Evolutionary conservation across 2,113 vertebrate genomes (phyloP).

Genomic region (Neogale vison): DNA sequence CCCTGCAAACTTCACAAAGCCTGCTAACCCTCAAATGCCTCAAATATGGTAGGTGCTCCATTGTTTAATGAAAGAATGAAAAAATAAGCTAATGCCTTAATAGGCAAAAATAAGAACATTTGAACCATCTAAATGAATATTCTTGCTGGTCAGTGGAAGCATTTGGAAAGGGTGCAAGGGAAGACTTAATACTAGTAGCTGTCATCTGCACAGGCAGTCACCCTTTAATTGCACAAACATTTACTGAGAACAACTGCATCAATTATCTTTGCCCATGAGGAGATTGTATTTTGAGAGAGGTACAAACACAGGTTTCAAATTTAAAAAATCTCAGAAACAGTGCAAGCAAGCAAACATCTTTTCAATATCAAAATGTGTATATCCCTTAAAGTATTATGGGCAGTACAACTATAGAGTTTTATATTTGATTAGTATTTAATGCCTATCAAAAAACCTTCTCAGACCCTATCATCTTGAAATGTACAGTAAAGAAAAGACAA

Average conservation of each 20-base stretch:
- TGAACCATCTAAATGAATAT: conserved; percentile 3
- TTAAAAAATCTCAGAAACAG: neutral
- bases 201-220: neutral
- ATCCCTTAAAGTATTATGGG: neutral
- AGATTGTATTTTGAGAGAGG: neutral
- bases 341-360: neutral
- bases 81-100: neutral
- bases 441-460: neutral
- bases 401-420: neutral
- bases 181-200: neutral
- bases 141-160: neutral
- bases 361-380: neutral
- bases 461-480: neutral
- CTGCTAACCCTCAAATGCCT: neutral
- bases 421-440: neutral
- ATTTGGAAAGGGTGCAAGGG: neutral
- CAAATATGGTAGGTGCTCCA: neutral
- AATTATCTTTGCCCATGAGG: neutral
- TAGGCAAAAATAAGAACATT: neutral
- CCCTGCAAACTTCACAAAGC: neutral
- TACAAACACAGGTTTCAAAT: neutral
- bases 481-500: neutral
- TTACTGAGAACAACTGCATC: neutral
- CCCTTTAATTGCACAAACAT: neutral
- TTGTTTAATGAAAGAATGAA: conserved; percentile 2